These are phyloP conservation scores for Pao palembangensis DNA, from an alignment of 2,113 vertebrate genomes.

Conservation along the genomic window DNA sequence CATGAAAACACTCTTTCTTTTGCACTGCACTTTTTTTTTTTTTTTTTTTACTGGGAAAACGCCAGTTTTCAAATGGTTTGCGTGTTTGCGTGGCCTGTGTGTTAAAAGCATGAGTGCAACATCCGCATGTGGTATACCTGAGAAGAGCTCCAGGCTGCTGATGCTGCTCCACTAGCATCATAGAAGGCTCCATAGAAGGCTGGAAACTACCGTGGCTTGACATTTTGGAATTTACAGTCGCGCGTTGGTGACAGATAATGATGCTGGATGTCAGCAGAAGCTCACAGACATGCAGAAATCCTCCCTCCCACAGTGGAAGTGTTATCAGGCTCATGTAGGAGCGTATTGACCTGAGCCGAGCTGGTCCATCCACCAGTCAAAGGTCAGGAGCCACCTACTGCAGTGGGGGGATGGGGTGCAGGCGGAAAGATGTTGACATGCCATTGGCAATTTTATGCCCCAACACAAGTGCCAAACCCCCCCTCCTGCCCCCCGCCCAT, in stretches of 20 bases:
- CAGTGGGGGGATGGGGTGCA: conserved; percentile 8
- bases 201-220: conserved; percentile 8
- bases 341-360: conserved; percentile 18
- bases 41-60: not conserved
- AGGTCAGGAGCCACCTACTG: conserved; percentile 53
- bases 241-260: conserved; percentile 10
- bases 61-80: conserved; percentile 1
- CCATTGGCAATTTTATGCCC: conserved; percentile 54
- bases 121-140: conserved; percentile 32
- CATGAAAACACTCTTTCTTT: conserved; percentile 26
- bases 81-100: conserved; percentile 1
- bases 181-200: conserved; percentile 33
- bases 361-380: conserved; percentile 30
- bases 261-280: not conserved
- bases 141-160: conserved; percentile 29
- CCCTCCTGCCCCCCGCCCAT: not conserved
- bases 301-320: not conserved
- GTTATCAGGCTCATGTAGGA: not conserved
- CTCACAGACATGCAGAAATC: conserved; percentile 11
- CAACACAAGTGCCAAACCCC: not conserved
- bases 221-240: not conserved
- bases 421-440: conserved; percentile 39
- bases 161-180: conserved; percentile 22
- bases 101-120: conserved; percentile 25
- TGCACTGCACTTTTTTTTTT: conserved; percentile 23